Evolutionary conservation across 1,140 invertebrate genomes (phyloP).

Genomic region (Drosophila orena): DNA sequence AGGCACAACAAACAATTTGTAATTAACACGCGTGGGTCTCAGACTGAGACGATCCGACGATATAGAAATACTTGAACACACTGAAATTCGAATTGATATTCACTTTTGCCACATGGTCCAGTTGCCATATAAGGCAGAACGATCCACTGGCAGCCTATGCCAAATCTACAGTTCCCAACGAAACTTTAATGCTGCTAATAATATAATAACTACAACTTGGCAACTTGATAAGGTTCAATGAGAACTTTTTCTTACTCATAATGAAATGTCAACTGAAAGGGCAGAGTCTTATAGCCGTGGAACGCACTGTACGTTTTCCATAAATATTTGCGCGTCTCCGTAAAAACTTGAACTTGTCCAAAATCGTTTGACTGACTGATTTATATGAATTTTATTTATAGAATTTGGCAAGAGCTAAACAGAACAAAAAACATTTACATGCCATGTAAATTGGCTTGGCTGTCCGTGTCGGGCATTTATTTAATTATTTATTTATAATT

Average conservation of each 20-base stretch:
- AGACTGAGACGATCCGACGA: slow-evolving; percentile 30
- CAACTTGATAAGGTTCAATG: background rate
- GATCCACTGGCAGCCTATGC: slow-evolving; percentile 49
- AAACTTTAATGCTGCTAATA: background rate
- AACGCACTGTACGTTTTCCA: slow-evolving; percentile 34
- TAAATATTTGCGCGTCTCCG: slow-evolving; percentile 27
- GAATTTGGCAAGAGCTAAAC: slow-evolving; percentile 19
- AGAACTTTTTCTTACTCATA: background rate
- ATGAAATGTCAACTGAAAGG: background rate
- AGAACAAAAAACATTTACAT: slow-evolving; percentile 58
- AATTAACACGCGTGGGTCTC: slow-evolving; percentile 75
- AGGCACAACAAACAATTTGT: slow-evolving; percentile 79
- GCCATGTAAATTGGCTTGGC: slow-evolving; percentile 75
- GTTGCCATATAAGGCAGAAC: slow-evolving; percentile 61
- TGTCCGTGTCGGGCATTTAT: slow-evolving; percentile 63
- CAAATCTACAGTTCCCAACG: slow-evolving; percentile 31
- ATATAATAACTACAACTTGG: background rate
- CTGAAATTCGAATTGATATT: slow-evolving; percentile 55
- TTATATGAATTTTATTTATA: slow-evolving; percentile 68
- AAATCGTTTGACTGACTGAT: slow-evolving; percentile 64
- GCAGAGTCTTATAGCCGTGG: slow-evolving; percentile 6
- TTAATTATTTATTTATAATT: slow-evolving; percentile 83
- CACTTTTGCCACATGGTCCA: slow-evolving; percentile 70
- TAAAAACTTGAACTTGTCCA: slow-evolving; percentile 65
- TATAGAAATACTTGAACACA: slow-evolving; percentile 47